Conservation (phyloP, 2,797 vertebrate species). For the Enteromius afrohamiltoni region DNA sequence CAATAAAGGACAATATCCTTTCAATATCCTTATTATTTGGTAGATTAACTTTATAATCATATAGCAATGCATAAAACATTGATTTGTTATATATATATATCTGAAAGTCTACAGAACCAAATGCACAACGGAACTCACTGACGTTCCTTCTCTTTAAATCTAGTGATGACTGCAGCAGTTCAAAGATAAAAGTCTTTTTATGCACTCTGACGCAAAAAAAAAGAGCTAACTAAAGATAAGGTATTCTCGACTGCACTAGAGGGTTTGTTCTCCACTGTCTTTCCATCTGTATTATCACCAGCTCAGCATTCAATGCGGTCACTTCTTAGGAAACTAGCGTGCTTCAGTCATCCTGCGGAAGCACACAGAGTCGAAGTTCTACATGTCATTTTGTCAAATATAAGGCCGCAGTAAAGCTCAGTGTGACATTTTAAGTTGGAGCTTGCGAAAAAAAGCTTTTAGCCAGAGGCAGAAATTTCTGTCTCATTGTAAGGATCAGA, state of each 20-base stretch:
- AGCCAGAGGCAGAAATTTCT: constrained; percentile 71
- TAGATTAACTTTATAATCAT: background rate
- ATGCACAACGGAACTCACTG: background rate
- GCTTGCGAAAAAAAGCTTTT: constrained; percentile 69
- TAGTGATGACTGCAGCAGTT: constrained; percentile 28
- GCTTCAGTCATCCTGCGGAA: constrained; percentile 77
- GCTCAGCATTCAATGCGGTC: constrained; percentile 77
- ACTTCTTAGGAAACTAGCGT: constrained; percentile 69
- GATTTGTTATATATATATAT: background rate
- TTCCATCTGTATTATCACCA: constrained; percentile 76
- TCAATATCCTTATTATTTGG: background rate
- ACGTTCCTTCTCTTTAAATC: background rate
- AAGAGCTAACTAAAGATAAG: constrained; percentile 20
- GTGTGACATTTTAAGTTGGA: constrained; percentile 78
- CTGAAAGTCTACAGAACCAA: background rate
- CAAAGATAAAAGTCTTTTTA: constrained; percentile 3
- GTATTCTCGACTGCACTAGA: constrained; percentile 19
- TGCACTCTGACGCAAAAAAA: background rate
- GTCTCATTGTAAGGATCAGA: constrained; percentile 62
- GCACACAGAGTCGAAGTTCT: constrained; percentile 67
- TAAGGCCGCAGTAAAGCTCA: constrained; percentile 67
- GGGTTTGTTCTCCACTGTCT: constrained; percentile 63
- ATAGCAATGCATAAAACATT: background rate
- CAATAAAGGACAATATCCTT: background rate
- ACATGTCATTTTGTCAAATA: constrained; percentile 75